Conservation (phyloP, 2,888 invertebrate species). For the Agonopterix alstromeriana region DNA sequence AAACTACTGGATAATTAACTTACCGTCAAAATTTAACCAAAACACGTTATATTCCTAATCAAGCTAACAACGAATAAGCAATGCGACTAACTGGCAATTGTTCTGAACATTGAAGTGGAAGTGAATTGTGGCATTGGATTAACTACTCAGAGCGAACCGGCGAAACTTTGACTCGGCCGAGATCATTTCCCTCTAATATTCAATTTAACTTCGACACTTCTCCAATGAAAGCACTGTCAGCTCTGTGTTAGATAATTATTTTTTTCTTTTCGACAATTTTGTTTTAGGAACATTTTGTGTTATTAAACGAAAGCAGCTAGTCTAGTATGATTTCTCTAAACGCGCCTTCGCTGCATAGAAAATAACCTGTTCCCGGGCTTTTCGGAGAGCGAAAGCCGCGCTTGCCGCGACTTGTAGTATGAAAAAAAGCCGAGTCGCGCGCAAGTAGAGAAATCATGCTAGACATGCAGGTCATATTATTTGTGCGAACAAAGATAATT, state of each 20-base stretch:
- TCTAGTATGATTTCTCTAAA: too few relatives aligned
- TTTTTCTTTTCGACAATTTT: background rate
- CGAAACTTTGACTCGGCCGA: conserved; percentile 48
- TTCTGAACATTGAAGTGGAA: conserved; percentile 54
- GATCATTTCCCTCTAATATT: conserved; percentile 73
- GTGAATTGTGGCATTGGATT: conserved; percentile 69
- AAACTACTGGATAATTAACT: too few relatives aligned
- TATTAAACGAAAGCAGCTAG: background rate
- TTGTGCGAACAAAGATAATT: too few relatives aligned
- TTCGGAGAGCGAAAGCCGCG: too few relatives aligned
- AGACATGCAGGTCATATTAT: too few relatives aligned
- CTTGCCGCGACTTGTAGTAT: too few relatives aligned
- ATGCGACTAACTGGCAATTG: conserved; percentile 56
- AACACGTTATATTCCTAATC: conserved; percentile 11
- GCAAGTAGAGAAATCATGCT: too few relatives aligned
- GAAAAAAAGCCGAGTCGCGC: too few relatives aligned
- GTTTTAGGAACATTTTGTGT: background rate
- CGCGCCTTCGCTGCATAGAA: too few relatives aligned
- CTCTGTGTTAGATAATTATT: conserved; percentile 50
- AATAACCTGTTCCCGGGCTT: too few relatives aligned
- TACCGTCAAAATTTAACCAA: too few relatives aligned
- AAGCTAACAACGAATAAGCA: conserved; percentile 51
- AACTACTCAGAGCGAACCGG: conserved; percentile 62
- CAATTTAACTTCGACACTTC: conserved; percentile 77
- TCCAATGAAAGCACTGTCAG: conserved; percentile 61